These are phyloP conservation scores for Galaxias olidus DNA, from an alignment of 2,797 vertebrate genomes.

Conservation along the genomic window DNA sequence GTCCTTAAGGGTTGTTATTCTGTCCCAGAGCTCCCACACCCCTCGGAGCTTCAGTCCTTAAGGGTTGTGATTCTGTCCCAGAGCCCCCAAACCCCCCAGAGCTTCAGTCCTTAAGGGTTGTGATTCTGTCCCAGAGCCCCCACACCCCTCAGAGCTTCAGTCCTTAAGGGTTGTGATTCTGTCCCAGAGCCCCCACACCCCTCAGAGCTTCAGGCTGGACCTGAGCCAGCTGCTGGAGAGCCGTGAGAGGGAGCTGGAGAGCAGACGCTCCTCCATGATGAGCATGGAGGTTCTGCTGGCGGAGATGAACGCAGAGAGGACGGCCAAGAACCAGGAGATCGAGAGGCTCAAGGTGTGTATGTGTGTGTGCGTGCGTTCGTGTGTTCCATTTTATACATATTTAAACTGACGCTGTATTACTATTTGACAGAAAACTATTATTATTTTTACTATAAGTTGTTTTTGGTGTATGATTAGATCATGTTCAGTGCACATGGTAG, in stretches of 20 bases:
- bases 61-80: slow-evolving; percentile 21
- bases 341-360: slow-evolving; percentile 84
- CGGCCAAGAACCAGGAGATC: slow-evolving; percentile 89
- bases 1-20: too few species aligned
- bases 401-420: too few species aligned
- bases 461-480: too few species aligned
- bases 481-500: too few species aligned
- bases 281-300: slow-evolving; percentile 85
- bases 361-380: slow-evolving; percentile 11
- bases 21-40: too few species aligned
- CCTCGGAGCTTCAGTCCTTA: too few species aligned
- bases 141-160: slow-evolving; percentile 70
- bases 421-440: too few species aligned
- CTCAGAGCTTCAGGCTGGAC: slow-evolving; percentile 77
- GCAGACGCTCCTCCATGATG: slow-evolving; percentile 82
- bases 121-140: slow-evolving; percentile 72
- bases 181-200: slow-evolving; percentile 82
- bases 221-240: slow-evolving; percentile 82
- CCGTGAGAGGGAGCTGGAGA: slow-evolving; percentile 87
- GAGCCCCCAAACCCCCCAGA: slow-evolving; percentile 83
- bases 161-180: not conserved
- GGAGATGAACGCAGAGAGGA: slow-evolving; percentile 86
- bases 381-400: not conserved
- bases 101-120: too few species aligned
- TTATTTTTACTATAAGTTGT: too few species aligned